Conservation (phyloP, 2,797 vertebrate species). For the Oreortyx pictus region DNA sequence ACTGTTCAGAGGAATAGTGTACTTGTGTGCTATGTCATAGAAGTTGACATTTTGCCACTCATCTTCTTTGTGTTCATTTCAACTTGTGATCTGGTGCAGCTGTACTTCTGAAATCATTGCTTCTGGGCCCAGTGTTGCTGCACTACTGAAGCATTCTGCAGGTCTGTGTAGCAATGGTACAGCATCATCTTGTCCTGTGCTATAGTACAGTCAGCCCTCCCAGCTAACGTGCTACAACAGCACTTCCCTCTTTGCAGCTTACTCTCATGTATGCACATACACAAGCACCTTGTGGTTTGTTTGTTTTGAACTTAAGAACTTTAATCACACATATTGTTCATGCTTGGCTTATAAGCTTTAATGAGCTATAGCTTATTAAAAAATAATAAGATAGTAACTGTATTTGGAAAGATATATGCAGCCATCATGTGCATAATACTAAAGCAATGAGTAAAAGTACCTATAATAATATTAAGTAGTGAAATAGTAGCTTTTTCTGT, state of each 20-base stretch:
- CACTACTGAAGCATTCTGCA: neutral
- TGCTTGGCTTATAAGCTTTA: neutral
- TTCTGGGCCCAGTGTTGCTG: neutral
- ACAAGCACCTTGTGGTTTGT: neutral
- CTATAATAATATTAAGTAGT: neutral
- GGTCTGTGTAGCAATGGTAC: neutral
- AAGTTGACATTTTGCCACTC: neutral
- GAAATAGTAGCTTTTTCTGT: neutral
- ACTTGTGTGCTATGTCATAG: neutral
- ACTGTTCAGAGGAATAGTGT: constrained; percentile 2
- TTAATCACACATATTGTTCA: fast-evolving
- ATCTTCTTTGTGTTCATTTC: neutral
- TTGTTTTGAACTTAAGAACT: neutral
- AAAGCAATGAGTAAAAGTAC: constrained; percentile 4
- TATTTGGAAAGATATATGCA: neutral
- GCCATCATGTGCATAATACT: neutral
- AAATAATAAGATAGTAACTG: neutral
- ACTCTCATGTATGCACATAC: neutral
- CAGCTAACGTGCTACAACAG: neutral
- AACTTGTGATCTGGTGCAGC: neutral
- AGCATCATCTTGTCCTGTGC: neutral
- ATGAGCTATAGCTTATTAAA: neutral
- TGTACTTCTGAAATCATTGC: neutral
- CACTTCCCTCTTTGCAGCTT: neutral
- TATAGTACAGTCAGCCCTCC: neutral